phyloP scores from a whole-genome alignment of 2,113 vertebrate species.

The Sphyrna mokarran region DNA sequence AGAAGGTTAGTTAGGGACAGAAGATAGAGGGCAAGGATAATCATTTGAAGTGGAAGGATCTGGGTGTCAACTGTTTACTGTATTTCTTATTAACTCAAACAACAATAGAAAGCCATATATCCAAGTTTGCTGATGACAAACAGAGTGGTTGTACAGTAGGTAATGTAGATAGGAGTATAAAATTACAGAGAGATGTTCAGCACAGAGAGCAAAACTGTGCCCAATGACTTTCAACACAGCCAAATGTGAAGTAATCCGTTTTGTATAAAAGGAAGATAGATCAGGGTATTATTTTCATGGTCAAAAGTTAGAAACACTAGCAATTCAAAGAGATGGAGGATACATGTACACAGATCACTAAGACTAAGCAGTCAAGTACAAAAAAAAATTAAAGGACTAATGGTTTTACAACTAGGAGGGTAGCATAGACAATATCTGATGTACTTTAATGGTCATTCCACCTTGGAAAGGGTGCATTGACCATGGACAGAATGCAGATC shows the following conservation, averaged over 20 bases:
- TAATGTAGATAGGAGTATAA: not conserved
- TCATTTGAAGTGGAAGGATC: not conserved
- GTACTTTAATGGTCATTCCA: too few relatives aligned
- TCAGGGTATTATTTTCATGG: not conserved
- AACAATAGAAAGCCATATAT: not conserved
- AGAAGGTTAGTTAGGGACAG: not conserved
- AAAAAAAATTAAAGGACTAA: too few relatives aligned
- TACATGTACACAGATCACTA: too few relatives aligned
- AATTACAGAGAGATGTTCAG: not conserved
- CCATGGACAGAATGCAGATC: too few relatives aligned
- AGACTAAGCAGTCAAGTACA: too few relatives aligned
- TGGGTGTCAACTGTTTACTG: not conserved
- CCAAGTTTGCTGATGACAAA: not conserved
- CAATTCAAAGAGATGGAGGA: not conserved
- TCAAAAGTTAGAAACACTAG: not conserved
- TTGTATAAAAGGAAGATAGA: not conserved
- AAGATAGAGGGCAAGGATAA: not conserved
- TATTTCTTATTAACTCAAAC: not conserved
- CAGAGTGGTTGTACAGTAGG: not conserved
- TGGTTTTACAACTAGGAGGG: too few relatives aligned
- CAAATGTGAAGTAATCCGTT: not conserved
- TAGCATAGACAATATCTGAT: too few relatives aligned
- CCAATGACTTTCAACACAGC: not conserved
- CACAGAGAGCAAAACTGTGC: not conserved
- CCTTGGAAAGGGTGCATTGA: too few relatives aligned